Percentiles rank a stretch among this genome's conserved stretches.
These are phyloP conservation scores for Rafetus swinhoei DNA, from an alignment of 2,113 vertebrate species.

Conservation along the genomic window DNA sequence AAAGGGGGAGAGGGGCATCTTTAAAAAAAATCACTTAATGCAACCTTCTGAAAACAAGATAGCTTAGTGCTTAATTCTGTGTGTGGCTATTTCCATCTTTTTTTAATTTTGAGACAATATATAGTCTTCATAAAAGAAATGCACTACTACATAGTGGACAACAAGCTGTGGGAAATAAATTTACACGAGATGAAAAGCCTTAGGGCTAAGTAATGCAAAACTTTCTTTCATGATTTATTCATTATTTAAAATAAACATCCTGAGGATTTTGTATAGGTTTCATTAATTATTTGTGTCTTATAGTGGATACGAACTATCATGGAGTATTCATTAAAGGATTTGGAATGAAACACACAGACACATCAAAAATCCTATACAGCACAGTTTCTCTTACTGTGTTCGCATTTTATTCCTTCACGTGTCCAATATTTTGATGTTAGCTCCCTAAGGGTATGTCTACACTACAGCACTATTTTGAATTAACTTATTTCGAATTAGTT, in stretches of 20 bases:
- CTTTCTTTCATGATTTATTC: conserved; percentile 28
- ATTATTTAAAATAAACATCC: conserved; percentile 21
- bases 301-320: background rate
- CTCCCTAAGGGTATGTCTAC: no score
- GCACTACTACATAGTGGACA: background rate
- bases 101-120: background rate
- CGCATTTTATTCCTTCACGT: background rate
- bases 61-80: background rate
- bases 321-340: background rate
- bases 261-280: background rate
- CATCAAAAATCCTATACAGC: background rate
- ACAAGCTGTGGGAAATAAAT: background rate
- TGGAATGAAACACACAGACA: background rate
- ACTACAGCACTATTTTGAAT: no score
- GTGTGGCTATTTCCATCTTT: background rate
- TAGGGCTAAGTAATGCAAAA: background rate
- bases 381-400: background rate
- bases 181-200: background rate
- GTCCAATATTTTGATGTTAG: background rate
- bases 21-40: background rate
- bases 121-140: background rate
- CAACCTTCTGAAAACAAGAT: background rate
- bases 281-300: conserved; percentile 33
- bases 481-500: no score
- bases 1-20: background rate